Conservation (phyloP, 2,113 vertebrate species). For the Oncorhynchus kisutch region DNA sequence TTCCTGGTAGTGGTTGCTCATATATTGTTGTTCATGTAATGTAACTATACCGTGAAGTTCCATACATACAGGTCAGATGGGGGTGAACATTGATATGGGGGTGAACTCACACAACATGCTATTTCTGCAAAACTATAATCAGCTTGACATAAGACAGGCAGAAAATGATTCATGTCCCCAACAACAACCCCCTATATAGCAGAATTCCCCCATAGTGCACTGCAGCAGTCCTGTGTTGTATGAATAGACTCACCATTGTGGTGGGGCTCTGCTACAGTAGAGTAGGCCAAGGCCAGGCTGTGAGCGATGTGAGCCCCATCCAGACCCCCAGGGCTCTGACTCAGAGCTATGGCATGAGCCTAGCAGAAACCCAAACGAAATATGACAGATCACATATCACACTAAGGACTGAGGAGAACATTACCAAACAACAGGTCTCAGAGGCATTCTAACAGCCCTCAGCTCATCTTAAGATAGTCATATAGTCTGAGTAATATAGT, state of each 20-base stretch:
- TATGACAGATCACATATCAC: slow-evolving; percentile 41
- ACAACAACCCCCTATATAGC: slow-evolving; percentile 9
- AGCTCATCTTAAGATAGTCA: background rate
- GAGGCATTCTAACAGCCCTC: background rate
- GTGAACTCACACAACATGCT: background rate
- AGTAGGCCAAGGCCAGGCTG: slow-evolving; percentile 64
- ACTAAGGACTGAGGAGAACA: slow-evolving; percentile 18
- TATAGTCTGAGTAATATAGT: background rate
- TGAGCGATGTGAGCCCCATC: slow-evolving; percentile 69
- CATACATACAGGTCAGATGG: background rate
- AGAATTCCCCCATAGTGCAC: background rate
- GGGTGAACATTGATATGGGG: background rate
- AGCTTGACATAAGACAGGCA: slow-evolving; percentile 37
- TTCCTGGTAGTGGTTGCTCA: background rate
- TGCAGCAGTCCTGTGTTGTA: slow-evolving; percentile 3
- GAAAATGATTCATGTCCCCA: slow-evolving; percentile 20
- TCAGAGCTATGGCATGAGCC: slow-evolving; percentile 75
- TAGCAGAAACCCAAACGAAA: slow-evolving; percentile 42
- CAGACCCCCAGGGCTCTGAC: slow-evolving; percentile 55
- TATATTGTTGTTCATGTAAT: no score
- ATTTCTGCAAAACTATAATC: slow-evolving; percentile 18
- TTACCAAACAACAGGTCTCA: slow-evolving; percentile 20
- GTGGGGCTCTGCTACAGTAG: slow-evolving; percentile 53
- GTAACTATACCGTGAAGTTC: background rate
- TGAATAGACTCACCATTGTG: slow-evolving; percentile 68